Conservation (phyloP, 2,113 vertebrate genomes). For the Myrmecobius fasciatus region DNA sequence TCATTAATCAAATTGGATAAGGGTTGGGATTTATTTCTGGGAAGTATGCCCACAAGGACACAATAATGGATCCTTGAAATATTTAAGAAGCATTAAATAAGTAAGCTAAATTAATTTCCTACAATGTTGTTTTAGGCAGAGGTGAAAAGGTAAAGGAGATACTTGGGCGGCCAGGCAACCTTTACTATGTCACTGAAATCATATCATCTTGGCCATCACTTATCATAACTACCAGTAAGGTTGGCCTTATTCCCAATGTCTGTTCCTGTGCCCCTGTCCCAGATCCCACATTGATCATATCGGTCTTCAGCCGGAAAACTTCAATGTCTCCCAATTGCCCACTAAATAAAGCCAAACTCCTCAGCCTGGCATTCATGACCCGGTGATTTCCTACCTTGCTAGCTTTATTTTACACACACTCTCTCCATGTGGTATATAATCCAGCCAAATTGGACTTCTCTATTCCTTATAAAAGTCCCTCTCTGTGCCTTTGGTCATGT, state of each 20-base stretch:
- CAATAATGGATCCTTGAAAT: background rate
- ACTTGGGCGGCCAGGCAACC: background rate
- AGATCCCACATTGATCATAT: conserved; percentile 2
- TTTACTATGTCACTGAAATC: background rate
- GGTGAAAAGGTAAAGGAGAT: conserved; percentile 1
- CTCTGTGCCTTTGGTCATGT: background rate
- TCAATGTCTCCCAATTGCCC: background rate
- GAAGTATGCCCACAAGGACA: background rate
- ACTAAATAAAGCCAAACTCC: background rate
- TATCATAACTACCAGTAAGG: background rate
- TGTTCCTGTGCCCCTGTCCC: background rate
- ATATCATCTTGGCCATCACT: background rate
- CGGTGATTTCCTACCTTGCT: background rate
- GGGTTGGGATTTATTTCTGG: background rate
- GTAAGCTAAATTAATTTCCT: background rate
- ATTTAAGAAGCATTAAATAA: background rate
- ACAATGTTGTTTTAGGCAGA: background rate
- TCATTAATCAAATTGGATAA: background rate
- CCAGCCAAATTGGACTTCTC: background rate
- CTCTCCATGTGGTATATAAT: background rate
- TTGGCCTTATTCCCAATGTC: background rate
- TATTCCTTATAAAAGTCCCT: background rate
- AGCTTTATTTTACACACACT: background rate
- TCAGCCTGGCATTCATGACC: background rate
- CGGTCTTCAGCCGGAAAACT: background rate